Conservation (phyloP, 1,140 invertebrate genomes). For the Tetragonula clypearis region DNA sequence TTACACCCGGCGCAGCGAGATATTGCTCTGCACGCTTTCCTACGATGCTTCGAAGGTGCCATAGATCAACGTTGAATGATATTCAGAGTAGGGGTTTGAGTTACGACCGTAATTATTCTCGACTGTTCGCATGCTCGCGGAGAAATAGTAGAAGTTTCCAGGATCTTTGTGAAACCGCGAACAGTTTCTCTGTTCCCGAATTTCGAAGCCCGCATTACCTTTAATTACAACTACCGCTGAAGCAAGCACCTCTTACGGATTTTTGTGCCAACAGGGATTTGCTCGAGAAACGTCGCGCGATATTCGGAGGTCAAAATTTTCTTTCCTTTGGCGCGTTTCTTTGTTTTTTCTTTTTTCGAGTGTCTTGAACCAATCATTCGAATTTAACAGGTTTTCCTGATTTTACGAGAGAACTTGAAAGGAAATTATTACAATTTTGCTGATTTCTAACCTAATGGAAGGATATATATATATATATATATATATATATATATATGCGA, state of each 20-base stretch:
- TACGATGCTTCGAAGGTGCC: not conserved
- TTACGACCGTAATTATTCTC: conserved; percentile 11
- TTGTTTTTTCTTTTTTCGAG: too few relatives aligned
- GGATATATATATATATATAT: too few relatives aligned
- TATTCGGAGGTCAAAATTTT: too few relatives aligned
- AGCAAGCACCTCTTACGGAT: not conserved
- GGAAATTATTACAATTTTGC: too few relatives aligned
- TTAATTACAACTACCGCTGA: not conserved
- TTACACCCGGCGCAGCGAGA: not conserved
- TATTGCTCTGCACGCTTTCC: not conserved
- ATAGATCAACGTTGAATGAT: conserved; percentile 16
- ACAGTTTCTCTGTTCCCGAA: not conserved
- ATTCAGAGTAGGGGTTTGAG: conserved; percentile 1
- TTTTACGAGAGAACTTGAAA: too few relatives aligned
- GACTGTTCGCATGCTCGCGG: conserved; percentile 3
- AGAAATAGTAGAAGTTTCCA: not conserved
- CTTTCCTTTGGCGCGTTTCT: too few relatives aligned
- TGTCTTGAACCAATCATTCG: too few relatives aligned
- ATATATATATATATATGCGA: too few relatives aligned
- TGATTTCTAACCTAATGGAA: too few relatives aligned
- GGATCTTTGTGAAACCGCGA: not conserved
- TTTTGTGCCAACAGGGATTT: not conserved
- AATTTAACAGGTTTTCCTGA: too few relatives aligned
- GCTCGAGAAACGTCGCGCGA: too few relatives aligned
- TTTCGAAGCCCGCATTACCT: not conserved